Evolutionary conservation across 2,797 vertebrate species (phyloP).

Genomic region (Oreochromis grahami): DNA sequence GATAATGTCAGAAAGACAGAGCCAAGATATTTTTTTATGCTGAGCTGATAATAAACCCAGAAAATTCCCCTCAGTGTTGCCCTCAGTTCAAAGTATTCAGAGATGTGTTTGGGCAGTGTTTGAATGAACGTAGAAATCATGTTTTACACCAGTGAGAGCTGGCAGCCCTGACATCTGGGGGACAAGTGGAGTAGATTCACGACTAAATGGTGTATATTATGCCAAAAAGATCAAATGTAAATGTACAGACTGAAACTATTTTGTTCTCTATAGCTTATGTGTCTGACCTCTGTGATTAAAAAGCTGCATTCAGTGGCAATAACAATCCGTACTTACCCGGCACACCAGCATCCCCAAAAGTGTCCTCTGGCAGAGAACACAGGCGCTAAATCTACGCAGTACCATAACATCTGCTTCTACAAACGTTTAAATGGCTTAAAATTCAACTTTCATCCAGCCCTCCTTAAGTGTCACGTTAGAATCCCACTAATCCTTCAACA

Average conservation of each 20-base stretch:
- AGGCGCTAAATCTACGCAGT: background rate
- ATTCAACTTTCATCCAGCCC: background rate
- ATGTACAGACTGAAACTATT: background rate
- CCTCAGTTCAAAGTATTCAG: background rate
- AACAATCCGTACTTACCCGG: conserved; percentile 56
- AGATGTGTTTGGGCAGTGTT: background rate
- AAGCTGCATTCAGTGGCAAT: conserved; percentile 29
- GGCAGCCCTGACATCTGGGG: background rate
- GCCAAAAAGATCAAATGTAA: background rate
- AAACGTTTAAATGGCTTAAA: background rate
- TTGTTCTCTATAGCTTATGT: background rate
- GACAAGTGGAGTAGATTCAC: rapidly evolving
- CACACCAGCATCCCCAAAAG: conserved; percentile 1
- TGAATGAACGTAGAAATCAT: background rate
- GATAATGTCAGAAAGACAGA: background rate
- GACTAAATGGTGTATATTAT: rapidly evolving
- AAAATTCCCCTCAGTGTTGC: background rate
- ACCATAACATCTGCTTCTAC: conserved; percentile 39
- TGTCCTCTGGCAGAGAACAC: conserved; percentile 24
- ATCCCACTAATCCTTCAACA: conserved; percentile 13
- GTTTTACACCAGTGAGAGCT: rapidly evolving
- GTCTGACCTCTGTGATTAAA: conserved; percentile 27
- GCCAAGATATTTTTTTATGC: background rate
- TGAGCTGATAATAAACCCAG: background rate
- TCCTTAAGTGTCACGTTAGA: background rate